A percentile compares a stretch with the other conserved stretches of the same genome.
These are phyloP conservation scores for Campoletis sonorensis DNA, from an alignment of 1,140 invertebrate genomes.

Conservation along the genomic window DNA sequence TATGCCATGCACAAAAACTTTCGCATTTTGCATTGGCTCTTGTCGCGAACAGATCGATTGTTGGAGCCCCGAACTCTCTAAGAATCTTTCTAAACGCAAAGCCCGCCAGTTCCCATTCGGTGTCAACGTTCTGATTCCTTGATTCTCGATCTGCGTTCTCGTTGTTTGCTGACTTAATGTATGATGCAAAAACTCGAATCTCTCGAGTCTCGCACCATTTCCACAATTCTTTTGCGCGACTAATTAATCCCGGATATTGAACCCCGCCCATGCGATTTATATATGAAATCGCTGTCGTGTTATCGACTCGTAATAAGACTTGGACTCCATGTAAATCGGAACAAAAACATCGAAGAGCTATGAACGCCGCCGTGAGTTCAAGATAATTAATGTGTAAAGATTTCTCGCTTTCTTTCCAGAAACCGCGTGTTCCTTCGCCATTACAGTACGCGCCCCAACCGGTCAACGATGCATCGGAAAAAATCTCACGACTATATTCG, in stretches of 20 bases:
- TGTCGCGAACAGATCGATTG: constrained; percentile 58
- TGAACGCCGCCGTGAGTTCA: constrained; percentile 35
- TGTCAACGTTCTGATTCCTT: constrained; percentile 37
- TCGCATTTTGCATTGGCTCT: constrained; percentile 57
- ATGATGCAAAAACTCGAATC: constrained; percentile 52
- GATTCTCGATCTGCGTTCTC: constrained; percentile 58
- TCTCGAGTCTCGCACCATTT: constrained; percentile 56
- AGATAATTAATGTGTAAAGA: constrained; percentile 44
- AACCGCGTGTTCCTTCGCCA: constrained; percentile 26
- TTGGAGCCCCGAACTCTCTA: constrained; percentile 49
- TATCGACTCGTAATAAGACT: constrained; percentile 13
- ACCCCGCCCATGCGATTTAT: constrained; percentile 28
- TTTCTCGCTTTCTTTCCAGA: constrained; percentile 40
- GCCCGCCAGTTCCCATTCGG: constrained; percentile 41
- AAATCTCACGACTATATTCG: constrained; percentile 48
- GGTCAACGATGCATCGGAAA: constrained; percentile 55
- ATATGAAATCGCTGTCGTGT: constrained; percentile 17
- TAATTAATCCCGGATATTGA: constrained; percentile 21
- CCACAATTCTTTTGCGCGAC: constrained; percentile 50
- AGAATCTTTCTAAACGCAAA: constrained; percentile 30
- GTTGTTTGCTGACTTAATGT: constrained; percentile 58
- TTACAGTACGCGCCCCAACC: constrained; percentile 54
- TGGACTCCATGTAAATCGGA: constrained; percentile 10
- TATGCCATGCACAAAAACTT: constrained; percentile 54
- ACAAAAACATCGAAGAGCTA: constrained; percentile 18